These are phyloP conservation scores for Gopherus evgoodei DNA, from an alignment of 2,113 vertebrate genomes.

Conservation along the genomic window DNA sequence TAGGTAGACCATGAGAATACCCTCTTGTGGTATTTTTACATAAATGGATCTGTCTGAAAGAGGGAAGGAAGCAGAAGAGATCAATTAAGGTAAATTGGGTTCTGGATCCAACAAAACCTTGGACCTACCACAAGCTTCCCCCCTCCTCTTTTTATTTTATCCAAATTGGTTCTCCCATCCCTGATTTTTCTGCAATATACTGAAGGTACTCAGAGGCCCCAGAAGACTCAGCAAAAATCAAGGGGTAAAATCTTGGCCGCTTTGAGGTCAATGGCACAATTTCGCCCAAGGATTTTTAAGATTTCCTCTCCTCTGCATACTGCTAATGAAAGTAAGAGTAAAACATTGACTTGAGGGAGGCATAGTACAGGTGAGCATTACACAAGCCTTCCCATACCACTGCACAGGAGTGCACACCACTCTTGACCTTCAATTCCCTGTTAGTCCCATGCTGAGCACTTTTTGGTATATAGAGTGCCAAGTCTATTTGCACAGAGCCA, in stretches of 20 bases:
- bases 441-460: not conserved
- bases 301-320: rapidly evolving
- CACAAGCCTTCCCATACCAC: not conserved
- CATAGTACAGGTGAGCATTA: not conserved
- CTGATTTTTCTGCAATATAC: not conserved
- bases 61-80: not conserved
- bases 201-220: not conserved
- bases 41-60: not conserved
- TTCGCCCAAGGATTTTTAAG: not conserved
- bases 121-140: not conserved
- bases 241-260: not conserved
- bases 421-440: not conserved
- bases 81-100: not conserved
- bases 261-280: not conserved
- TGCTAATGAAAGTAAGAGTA: not conserved
- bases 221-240: not conserved
- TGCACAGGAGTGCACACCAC: not conserved
- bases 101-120: not conserved
- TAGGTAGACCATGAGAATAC: not conserved
- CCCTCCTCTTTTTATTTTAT: slow-evolving; percentile 12
- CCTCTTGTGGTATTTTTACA: not conserved
- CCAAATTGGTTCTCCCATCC: not conserved
- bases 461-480: not conserved
- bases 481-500: not conserved
- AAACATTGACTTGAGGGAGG: not conserved